Percentiles rank a stretch among this genome's conserved stretches.
Conservation (phyloP, 2,888 invertebrate genomes). For the Patella depressa region DNA sequence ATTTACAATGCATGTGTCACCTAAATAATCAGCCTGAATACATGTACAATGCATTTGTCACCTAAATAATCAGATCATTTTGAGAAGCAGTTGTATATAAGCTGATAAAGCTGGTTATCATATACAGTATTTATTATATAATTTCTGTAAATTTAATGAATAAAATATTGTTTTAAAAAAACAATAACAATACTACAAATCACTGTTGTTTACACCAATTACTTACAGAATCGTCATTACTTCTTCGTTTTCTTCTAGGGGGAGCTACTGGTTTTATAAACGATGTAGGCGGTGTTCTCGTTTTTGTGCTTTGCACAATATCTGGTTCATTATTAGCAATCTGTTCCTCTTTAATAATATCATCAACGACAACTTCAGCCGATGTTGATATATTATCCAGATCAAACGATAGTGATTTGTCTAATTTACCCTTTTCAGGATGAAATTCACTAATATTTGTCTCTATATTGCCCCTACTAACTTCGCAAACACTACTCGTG, state of each 20-base stretch:
- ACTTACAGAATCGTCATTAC: neutral
- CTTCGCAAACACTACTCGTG: neutral
- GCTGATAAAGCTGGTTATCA: too few relatives aligned
- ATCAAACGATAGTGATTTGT: constrained; percentile 34
- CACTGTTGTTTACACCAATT: too few relatives aligned
- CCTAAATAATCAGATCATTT: too few relatives aligned
- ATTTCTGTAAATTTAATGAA: too few relatives aligned
- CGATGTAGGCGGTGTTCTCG: constrained; percentile 56
- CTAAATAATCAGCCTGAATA: too few relatives aligned
- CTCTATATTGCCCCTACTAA: constrained; percentile 20
- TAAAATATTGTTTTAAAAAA: too few relatives aligned
- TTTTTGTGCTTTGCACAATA: constrained; percentile 91
- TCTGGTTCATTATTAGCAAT: constrained; percentile 80
- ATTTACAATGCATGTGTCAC: too few relatives aligned
- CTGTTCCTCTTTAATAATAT: constrained; percentile 52
- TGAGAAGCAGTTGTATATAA: too few relatives aligned
- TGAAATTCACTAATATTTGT: constrained; percentile 31
- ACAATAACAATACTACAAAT: too few relatives aligned
- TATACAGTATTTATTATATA: too few relatives aligned
- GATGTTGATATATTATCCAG: constrained; percentile 14
- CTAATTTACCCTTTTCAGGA: constrained; percentile 39
- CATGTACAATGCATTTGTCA: too few relatives aligned
- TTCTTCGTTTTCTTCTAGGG: constrained; percentile 56
- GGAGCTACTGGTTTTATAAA: constrained; percentile 54
- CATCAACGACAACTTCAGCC: constrained; percentile 42